phyloP scores from a whole-genome alignment of 2,888 invertebrate species.

The Papilio protenor region DNA sequence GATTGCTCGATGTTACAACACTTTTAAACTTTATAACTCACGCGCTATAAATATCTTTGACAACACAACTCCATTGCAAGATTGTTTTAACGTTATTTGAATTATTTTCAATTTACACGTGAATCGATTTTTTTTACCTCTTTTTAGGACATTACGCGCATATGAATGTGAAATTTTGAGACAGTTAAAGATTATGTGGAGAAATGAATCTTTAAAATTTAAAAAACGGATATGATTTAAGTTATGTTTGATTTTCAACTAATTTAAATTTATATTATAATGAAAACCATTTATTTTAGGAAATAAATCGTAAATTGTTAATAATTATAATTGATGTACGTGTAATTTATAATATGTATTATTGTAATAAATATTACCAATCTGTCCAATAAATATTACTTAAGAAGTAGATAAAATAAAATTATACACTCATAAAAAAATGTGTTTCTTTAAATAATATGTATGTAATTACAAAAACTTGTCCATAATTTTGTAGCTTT shows the following conservation, averaged over 20 bases:
- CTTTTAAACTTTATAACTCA: slow-evolving; percentile 42
- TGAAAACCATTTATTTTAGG: not conserved
- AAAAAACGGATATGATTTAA: no score
- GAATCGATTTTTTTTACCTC: no score
- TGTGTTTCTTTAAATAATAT: not conserved
- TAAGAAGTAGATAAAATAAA: not conserved
- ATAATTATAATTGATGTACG: not conserved
- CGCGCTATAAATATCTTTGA: not conserved
- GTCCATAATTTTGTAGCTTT: not conserved
- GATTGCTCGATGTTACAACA: slow-evolving; percentile 44
- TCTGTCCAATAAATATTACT: not conserved
- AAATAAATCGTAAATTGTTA: not conserved
- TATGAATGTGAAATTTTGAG: no score
- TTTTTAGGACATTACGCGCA: no score
- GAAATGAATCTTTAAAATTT: no score
- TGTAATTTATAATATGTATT: not conserved
- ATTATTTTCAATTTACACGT: not conserved
- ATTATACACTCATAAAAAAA: not conserved
- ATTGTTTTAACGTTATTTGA: slow-evolving; percentile 3
- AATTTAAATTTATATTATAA: not conserved
- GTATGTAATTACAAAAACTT: not conserved
- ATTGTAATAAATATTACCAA: not conserved
- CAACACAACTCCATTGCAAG: not conserved
- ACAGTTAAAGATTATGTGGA: no score
- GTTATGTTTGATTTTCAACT: no score